phyloP scores from a whole-genome alignment of 2,888 invertebrate genomes.

The Gryllus longicercus region DNA sequence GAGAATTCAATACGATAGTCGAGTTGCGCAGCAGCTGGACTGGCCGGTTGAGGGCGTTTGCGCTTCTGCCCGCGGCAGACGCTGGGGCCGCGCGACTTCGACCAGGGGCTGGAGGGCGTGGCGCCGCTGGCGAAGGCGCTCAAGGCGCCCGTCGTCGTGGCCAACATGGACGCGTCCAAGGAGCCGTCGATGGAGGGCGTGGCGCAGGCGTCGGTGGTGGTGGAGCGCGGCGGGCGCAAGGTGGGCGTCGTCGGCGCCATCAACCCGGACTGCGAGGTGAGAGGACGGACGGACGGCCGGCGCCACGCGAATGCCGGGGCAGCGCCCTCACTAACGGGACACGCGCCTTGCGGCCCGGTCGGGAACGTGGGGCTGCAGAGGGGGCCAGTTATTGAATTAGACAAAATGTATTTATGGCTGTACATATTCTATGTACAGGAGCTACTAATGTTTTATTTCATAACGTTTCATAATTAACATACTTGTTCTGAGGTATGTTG shows the following conservation, averaged over 20 bases:
- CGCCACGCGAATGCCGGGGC: no score
- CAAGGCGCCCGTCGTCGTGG: neutral
- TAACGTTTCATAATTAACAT: no score
- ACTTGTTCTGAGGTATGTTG: no score
- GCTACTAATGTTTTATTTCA: no score
- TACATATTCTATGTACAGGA: no score
- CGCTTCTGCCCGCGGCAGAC: neutral
- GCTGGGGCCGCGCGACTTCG: neutral
- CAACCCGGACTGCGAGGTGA: neutral
- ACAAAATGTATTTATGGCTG: no score
- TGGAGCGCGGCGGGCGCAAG: neutral
- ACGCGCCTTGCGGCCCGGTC: no score
- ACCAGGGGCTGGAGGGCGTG: neutral
- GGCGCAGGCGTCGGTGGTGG: neutral
- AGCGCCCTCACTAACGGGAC: no score
- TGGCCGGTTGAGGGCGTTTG: neutral
- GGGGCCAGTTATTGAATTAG: no score
- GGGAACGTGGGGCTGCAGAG: no score
- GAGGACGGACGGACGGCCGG: neutral
- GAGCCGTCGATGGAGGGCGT: neutral
- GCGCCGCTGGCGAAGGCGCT: neutral
- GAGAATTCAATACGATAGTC: no score
- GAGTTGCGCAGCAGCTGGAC: no score
- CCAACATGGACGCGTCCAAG: neutral
- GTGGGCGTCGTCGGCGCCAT: neutral